Base-by-base conservation (phyloP, 2,888 invertebrate genomes). In the Sceliomorpha sp. region DNA sequence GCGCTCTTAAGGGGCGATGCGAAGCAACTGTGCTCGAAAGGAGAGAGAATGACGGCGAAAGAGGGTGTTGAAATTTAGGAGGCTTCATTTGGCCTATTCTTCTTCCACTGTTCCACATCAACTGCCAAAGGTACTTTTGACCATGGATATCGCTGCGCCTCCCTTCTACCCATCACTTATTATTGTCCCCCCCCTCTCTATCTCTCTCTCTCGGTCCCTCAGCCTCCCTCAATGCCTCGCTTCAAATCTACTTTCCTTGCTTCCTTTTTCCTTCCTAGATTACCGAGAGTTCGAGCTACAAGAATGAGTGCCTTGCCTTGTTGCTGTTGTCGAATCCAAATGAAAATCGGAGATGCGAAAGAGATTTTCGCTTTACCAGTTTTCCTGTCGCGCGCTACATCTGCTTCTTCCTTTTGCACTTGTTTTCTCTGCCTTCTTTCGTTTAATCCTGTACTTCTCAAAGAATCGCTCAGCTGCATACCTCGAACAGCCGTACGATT, bases 41-140 rank as follows among this genome's bases (percentile, higher is more conserved):
- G 72, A 45, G 59, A 69, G 71, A 60, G 71, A 70, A 55, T 47
- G 47, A 62, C 50, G 32, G 34, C 24, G 31, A 48, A 59, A 66
- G 67, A 77, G 80, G 76, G 80, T 83, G 82, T 83, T 81, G 81
- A 80, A 84, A 84, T 85, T 84, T 83, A 82, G 82, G 80, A 85
- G 81, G 82, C 85, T 85, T 86, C 85, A 85, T 85, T 86, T 85
- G 79, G 74, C 74, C 82, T 76, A 85, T 86, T 86, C 85, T 86
- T 86, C 78, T 72, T 45, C 68, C 63, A 63, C 66, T 66, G 53
- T 66, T 58, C 37, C 55, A 62, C 62, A 66, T 60, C 69, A 59
- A 73, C 70, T 69, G 74, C 58, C 70, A 70, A 68, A 74, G 79
- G 70, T 67, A 76, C 76, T 77, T 78, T 76, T 71, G 71, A 73